A percentile compares a stretch with the other conserved stretches of the same genome.
Conservation (phyloP, 1,140 invertebrate species). For the Trialeurodes vaporariorum region DNA sequence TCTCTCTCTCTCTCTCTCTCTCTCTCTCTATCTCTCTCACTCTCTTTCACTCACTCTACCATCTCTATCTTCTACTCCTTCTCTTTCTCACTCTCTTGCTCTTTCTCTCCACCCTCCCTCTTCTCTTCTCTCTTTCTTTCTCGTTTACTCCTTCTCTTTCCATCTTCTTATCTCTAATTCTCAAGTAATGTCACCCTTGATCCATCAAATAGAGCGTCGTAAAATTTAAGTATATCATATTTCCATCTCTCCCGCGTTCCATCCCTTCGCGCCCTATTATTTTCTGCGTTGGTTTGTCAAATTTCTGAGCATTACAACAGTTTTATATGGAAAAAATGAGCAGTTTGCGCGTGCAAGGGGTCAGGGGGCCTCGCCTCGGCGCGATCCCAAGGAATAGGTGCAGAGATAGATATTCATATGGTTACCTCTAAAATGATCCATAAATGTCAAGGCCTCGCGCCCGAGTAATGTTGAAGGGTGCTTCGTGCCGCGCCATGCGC, state of each 20-base stretch:
- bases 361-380: too few relatives aligned
- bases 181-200: not conserved
- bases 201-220: not conserved
- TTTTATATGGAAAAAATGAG: not conserved
- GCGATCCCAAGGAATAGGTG: not conserved
- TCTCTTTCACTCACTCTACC: too few relatives aligned
- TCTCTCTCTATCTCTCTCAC: too few relatives aligned
- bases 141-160: too few relatives aligned
- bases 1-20: too few relatives aligned
- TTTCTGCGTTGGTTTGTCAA: not conserved
- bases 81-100: too few relatives aligned
- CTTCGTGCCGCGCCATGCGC: too few relatives aligned
- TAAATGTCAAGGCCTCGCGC: not conserved
- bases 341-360: not conserved
- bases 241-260: not conserved
- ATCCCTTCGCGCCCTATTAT: too few relatives aligned
- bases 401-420: not conserved
- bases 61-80: too few relatives aligned
- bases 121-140: too few relatives aligned
- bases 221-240: conserved; percentile 1
- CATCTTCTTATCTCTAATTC: not conserved
- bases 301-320: not conserved
- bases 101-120: too few relatives aligned
- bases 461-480: not conserved
- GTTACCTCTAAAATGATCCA: not conserved